phyloP scores from a whole-genome alignment of 1,140 invertebrate species.

The Caenorhabditis remanei region DNA sequence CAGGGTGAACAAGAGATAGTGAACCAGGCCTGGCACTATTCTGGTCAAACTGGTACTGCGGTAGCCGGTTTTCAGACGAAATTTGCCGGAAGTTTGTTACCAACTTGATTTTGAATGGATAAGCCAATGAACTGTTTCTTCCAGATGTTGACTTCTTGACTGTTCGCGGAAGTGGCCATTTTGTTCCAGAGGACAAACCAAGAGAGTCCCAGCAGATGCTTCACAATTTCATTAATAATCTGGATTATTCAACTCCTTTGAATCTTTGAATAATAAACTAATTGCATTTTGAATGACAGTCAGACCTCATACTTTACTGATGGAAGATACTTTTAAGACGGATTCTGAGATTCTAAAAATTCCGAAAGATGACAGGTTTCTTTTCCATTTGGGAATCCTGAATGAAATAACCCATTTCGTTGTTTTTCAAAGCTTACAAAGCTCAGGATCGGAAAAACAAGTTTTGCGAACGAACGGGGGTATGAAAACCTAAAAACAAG shows the following conservation, averaged over 20 bases:
- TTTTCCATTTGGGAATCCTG: neutral
- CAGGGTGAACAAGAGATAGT: constrained; percentile 51
- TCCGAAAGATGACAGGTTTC: too few species aligned
- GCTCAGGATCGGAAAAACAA: constrained; percentile 1
- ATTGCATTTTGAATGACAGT: too few species aligned
- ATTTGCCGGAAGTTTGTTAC: constrained; percentile 54
- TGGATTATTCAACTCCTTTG: constrained; percentile 15
- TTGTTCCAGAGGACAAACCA: constrained; percentile 39
- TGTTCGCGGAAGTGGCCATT: constrained; percentile 53
- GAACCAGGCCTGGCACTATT: constrained; percentile 55
- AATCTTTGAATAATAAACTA: neutral
- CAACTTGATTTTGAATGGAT: neutral
- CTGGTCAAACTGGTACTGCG: constrained; percentile 40
- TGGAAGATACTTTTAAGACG: too few species aligned
- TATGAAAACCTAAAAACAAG: neutral
- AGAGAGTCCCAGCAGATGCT: constrained; percentile 34
- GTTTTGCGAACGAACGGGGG: constrained; percentile 14
- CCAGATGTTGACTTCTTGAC: constrained; percentile 57
- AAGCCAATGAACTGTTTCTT: neutral
- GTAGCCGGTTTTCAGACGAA: constrained; percentile 53
- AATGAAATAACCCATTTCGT: neutral
- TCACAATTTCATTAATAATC: constrained; percentile 26
- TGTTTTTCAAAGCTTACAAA: neutral
- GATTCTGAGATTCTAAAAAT: too few species aligned
- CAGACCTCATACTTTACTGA: too few species aligned